Percentiles rank a stretch among this genome's conserved stretches.
These are phyloP conservation scores for Virgularia gustaviana DNA, from an alignment of 92 coral and sea anemone genomes.

Conservation along the genomic window DNA sequence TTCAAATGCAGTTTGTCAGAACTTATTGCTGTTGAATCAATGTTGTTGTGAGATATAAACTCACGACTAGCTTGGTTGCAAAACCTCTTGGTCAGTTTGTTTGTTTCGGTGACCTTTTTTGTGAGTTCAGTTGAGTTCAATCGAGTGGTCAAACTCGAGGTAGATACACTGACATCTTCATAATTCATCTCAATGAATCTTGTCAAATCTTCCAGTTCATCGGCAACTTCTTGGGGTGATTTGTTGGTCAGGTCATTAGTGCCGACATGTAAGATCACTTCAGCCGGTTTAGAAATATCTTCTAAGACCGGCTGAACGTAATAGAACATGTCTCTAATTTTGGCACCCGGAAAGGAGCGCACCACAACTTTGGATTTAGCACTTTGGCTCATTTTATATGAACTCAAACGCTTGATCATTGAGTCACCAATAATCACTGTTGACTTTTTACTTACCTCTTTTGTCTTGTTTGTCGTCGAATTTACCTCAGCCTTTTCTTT, in stretches of 20 bases:
- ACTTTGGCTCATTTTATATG: background rate
- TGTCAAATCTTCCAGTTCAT: constrained; percentile 7
- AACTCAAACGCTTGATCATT: constrained; percentile 3
- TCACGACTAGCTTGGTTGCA: background rate
- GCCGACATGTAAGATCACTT: constrained; percentile 13
- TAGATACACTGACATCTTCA: constrained; percentile 3
- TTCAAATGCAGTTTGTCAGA: constrained; percentile 38
- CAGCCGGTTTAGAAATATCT: background rate
- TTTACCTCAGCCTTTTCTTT: too few species aligned
- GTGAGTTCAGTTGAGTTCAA: background rate
- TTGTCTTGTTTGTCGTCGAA: too few species aligned
- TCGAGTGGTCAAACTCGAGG: constrained; percentile 16
- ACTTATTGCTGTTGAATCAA: constrained; percentile 30
- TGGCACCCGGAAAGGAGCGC: constrained; percentile 20
- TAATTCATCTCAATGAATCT: background rate
- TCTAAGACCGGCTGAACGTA: background rate
- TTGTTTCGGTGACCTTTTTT: constrained; percentile 4
- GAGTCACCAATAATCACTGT: constrained; percentile 20
- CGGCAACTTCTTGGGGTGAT: background rate
- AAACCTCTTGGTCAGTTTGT: background rate
- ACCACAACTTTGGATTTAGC: constrained; percentile 4
- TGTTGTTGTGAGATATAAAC: constrained; percentile 24
- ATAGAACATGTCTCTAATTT: constrained; percentile 11
- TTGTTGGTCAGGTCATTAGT: constrained; percentile 1
- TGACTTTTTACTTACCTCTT: too few species aligned